These are phyloP conservation scores for Podotricha telesiphe DNA, from an alignment of 2,888 invertebrate species.

Conservation along the genomic window DNA sequence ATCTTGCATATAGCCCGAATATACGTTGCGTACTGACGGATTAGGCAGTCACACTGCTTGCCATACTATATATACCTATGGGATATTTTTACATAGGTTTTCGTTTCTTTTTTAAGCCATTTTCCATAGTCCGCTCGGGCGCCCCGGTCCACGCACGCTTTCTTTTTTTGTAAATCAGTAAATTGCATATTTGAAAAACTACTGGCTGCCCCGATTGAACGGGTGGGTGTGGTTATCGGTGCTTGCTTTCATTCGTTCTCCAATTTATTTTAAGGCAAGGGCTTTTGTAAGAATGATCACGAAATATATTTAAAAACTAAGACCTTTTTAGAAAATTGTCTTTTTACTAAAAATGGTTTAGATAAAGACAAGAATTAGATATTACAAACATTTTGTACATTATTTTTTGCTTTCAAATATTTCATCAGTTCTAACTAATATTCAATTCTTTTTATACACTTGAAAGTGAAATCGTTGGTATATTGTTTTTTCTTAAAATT, in stretches of 20 bases:
- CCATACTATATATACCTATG: constrained; percentile 62
- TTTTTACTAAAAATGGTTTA: no score
- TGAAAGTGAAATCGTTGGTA: constrained; percentile 18
- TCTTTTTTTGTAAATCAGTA: constrained; percentile 78
- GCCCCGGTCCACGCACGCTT: constrained; percentile 57
- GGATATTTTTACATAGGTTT: constrained; percentile 69
- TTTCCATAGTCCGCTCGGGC: constrained; percentile 69
- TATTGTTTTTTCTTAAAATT: constrained; percentile 38
- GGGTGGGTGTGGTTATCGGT: constrained; percentile 44
- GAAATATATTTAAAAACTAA: not conserved
- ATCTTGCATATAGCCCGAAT: constrained; percentile 14
- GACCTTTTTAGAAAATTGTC: no score
- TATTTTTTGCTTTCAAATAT: not conserved
- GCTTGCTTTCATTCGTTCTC: constrained; percentile 43
- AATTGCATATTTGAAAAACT: constrained; percentile 83
- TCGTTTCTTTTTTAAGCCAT: constrained; percentile 72
- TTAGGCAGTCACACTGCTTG: constrained; percentile 67
- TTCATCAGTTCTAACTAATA: not conserved
- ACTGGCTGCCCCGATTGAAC: constrained; percentile 61
- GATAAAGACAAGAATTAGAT: no score
- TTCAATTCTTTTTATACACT: not conserved
- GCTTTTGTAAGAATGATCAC: constrained; percentile 22
- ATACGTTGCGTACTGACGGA: constrained; percentile 52
- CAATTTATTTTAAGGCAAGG: constrained; percentile 48
- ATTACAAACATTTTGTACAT: not conserved